Base-by-base conservation (phyloP, 2,888 invertebrate species). In the Epirrita christyi region DNA sequence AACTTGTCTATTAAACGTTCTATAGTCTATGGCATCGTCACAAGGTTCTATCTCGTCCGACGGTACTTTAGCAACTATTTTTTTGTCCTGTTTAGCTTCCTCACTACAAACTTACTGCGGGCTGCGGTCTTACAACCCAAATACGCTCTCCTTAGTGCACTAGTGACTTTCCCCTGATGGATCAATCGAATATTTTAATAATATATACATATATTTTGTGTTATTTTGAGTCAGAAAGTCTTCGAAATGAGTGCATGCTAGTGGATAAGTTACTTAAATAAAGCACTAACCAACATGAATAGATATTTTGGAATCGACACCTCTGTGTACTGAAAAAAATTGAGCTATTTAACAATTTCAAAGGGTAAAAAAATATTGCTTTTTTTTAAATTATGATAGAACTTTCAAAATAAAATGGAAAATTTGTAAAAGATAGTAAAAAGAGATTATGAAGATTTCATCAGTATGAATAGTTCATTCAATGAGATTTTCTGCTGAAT, bases 71-170 rank as follows among this genome's bases (percentile, higher is more conserved):
- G 73, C 72, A 68, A 74, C 70, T 68, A 73, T 73, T 72, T 67
- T 66, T 67, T 67, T 53, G 45, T 59, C 57, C 53, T 61, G 45
- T 32, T 38, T 50, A 15, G 29, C 36, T 58, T 63, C 51, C 51
- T 56, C 58, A 72, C 90, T 91, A 91, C 85, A 78, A 79, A 92
- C 92, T 92, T 92, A 92, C 92, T 92, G 92, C 91, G 92, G 78
- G 92, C 92, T 80, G 89, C 85, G 82, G 83, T 85, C 87, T 92
- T 92, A 92, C 91, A 92, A 91, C 91, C 88, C 85, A 92, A 92
- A 86, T 92, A 92, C 67, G 90, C 92, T 75, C 91, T 85, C 83
- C 92, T 87, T 72, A 92, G 85, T 77, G 92, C 92, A 75, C 81
- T 84, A 77, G 88, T 89, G 87, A 92, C 89, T 88, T 87, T 92